phyloP scores from a whole-genome alignment of 1,140 invertebrate species.

The Thrips palmi region DNA sequence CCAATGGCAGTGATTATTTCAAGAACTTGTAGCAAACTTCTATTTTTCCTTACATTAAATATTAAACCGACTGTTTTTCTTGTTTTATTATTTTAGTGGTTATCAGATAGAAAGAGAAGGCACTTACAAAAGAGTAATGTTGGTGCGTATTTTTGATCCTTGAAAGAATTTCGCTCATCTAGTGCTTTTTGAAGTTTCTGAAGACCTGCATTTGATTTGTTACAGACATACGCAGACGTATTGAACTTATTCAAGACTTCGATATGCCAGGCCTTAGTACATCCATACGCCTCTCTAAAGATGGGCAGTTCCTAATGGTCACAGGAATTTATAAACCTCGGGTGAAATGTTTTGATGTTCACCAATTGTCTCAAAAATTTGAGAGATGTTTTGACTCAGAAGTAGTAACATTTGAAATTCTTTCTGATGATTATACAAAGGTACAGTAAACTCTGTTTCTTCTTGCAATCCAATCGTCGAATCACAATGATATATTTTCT shows the following conservation, averaged over 20 bases:
- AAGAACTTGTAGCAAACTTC: no score
- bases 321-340: constrained; percentile 94
- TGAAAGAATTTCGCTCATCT: not conserved
- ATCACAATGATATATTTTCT: constrained; percentile 11
- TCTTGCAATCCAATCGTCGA: not conserved
- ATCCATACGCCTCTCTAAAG: constrained; percentile 66
- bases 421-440: constrained; percentile 81
- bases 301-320: constrained; percentile 83
- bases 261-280: constrained; percentile 93
- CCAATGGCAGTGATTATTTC: no score
- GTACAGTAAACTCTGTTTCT: constrained; percentile 26
- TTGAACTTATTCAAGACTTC: constrained; percentile 97
- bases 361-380: constrained; percentile 94
- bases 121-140: constrained; percentile 77
- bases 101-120: constrained; percentile 75
- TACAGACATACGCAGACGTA: constrained; percentile 62
- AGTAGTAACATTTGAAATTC: constrained; percentile 67
- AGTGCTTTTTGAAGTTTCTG: constrained; percentile 6
- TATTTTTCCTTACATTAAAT: no score
- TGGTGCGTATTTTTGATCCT: constrained; percentile 25
- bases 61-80: constrained; percentile 14
- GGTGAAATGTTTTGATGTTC: constrained; percentile 89
- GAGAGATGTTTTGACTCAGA: constrained; percentile 96
- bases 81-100: constrained; percentile 51
- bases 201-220: constrained; percentile 12